Percentiles rank a stretch among this genome's conserved stretches.
Conservation (phyloP, 2,113 vertebrate species). For the Guaruba guarouba region DNA sequence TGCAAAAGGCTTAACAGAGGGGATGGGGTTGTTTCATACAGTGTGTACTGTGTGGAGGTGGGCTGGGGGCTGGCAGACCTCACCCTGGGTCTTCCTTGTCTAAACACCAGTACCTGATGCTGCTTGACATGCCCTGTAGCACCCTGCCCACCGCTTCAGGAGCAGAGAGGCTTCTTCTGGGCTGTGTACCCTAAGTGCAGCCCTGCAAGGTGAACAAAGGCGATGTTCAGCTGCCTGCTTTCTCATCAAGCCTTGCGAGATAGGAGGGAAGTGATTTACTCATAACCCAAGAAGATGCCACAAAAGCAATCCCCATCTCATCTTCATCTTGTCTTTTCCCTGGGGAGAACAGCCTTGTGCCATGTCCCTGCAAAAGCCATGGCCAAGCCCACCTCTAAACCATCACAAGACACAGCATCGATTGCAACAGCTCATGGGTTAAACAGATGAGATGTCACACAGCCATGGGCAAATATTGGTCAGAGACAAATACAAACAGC, state of each 20-base stretch:
- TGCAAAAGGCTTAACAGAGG: too few relatives aligned
- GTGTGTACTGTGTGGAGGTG: not conserved
- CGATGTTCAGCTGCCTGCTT: not conserved
- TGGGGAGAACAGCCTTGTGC: not conserved
- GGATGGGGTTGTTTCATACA: rapidly evolving
- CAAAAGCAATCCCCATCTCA: not conserved
- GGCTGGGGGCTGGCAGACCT: not conserved
- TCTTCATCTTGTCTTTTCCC: not conserved
- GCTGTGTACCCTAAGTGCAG: not conserved
- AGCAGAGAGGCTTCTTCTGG: not conserved
- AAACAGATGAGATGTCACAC: not conserved
- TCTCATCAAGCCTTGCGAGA: not conserved
- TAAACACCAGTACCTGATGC: rapidly evolving
- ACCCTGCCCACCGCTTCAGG: not conserved
- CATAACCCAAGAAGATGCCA: not conserved
- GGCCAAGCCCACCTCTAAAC: not conserved
- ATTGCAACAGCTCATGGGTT: not conserved
- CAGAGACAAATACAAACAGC: not conserved
- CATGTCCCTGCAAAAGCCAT: not conserved
- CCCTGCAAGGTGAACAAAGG: not conserved
- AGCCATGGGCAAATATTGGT: not conserved
- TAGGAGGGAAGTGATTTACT: not conserved
- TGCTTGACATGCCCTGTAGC: not conserved
- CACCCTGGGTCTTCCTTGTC: not conserved
- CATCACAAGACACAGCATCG: rapidly evolving